Conservation (phyloP, 2,113 vertebrate species). For the Lagopus muta region DNA sequence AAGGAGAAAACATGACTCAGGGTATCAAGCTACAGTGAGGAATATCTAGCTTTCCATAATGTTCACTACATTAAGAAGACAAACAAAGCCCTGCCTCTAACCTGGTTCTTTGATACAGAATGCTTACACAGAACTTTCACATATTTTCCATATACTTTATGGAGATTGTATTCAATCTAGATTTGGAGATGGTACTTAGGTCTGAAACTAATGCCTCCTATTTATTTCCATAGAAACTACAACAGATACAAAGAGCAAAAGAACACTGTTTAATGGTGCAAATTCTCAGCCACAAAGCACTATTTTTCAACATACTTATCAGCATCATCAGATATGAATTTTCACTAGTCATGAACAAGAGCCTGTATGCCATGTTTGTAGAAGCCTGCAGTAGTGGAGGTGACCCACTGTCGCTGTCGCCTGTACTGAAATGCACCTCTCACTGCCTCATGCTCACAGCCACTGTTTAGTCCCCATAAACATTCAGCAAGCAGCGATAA, state of each 20-base stretch:
- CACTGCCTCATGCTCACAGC: not conserved
- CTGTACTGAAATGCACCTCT: not conserved
- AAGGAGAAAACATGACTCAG: not conserved
- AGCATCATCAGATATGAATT: not conserved
- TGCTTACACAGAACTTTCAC: not conserved
- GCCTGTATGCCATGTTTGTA: not conserved
- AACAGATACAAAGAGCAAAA: too few species aligned
- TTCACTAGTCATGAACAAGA: not conserved
- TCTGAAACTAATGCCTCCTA: too few species aligned
- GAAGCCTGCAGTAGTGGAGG: not conserved
- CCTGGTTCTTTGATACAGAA: not conserved
- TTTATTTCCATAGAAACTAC: too few species aligned
- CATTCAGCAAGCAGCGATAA: not conserved
- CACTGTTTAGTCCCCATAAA: not conserved
- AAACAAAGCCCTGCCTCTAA: not conserved
- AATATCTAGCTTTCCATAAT: not conserved
- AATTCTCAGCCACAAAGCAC: too few species aligned
- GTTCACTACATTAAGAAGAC: not conserved
- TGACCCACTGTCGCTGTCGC: not conserved
- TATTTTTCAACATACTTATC: not conserved
- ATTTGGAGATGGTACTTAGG: constrained; percentile 27
- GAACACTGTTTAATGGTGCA: too few species aligned
- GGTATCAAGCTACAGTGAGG: constrained; percentile 35
- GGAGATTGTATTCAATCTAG: constrained; percentile 44
- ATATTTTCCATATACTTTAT: not conserved